Evolutionary conservation across 2,888 invertebrate genomes (phyloP).

Genomic region (Sarcophaga caerulescens): DNA sequence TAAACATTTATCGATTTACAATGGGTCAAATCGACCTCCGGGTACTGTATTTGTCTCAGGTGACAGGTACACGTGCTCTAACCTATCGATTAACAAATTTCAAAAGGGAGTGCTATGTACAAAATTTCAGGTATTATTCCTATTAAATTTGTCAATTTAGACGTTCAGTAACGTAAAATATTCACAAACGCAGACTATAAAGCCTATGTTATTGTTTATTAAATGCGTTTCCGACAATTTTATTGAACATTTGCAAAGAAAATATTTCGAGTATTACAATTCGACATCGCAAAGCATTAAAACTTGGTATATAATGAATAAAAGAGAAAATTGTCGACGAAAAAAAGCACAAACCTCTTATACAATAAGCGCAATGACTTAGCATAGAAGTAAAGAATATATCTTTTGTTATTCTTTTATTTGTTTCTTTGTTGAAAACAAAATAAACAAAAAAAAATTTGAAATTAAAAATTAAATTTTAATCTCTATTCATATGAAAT

Average conservation of each 20-base stretch:
- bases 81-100: too few relatives aligned
- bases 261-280: background rate
- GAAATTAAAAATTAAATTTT: slow-evolving; percentile 80
- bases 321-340: background rate
- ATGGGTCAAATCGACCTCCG: too few relatives aligned
- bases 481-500: slow-evolving; percentile 73
- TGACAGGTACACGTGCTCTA: too few relatives aligned
- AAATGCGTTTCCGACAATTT: background rate
- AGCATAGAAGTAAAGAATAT: slow-evolving; percentile 35
- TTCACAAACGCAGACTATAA: background rate
- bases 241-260: background rate
- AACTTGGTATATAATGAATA: background rate
- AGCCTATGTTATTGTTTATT: background rate
- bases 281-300: background rate
- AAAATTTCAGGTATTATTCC: too few relatives aligned
- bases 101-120: too few relatives aligned
- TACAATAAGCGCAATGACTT: slow-evolving; percentile 50
- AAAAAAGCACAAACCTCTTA: background rate
- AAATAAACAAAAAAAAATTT: slow-evolving; percentile 76
- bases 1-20: too few relatives aligned
- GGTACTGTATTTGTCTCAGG: too few relatives aligned
- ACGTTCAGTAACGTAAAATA: too few relatives aligned
- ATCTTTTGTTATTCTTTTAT: slow-evolving; percentile 60
- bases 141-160: too few relatives aligned
- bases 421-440: slow-evolving; percentile 64